These are phyloP conservation scores for Hipparchia sbordonii DNA, from an alignment of 2,888 invertebrate species.

Conservation along the genomic window DNA sequence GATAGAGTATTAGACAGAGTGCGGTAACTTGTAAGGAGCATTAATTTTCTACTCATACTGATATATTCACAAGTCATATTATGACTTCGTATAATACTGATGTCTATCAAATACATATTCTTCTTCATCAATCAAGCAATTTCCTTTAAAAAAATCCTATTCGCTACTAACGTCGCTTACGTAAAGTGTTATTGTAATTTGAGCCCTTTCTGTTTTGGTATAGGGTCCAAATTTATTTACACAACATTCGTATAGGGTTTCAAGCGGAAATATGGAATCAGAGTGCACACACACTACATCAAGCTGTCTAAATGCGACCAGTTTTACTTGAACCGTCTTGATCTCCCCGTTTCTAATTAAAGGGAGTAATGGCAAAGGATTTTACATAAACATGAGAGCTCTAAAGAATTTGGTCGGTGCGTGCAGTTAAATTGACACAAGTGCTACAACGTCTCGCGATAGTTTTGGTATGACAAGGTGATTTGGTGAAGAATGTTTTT, in stretches of 20 bases:
- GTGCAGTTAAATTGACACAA: constrained; percentile 75
- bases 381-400: constrained; percentile 52
- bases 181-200: constrained; percentile 37
- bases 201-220: constrained; percentile 40
- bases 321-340: constrained; percentile 54
- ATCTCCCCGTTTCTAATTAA: constrained; percentile 49
- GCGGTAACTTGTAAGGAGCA: no score
- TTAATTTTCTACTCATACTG: no score
- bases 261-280: constrained; percentile 77
- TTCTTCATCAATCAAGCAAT: constrained; percentile 29
- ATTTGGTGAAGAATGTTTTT: constrained; percentile 38
- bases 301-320: constrained; percentile 62
- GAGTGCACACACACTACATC: constrained; percentile 62
- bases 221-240: constrained; percentile 53
- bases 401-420: constrained; percentile 58
- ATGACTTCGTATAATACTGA: not conserved
- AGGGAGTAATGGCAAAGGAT: constrained; percentile 43
- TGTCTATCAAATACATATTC: constrained; percentile 23
- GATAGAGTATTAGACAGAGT: no score
- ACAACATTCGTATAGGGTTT: constrained; percentile 61
- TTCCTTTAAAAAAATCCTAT: constrained; percentile 46
- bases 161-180: constrained; percentile 41
- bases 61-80: no score
- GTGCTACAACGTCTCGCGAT: constrained; percentile 70
- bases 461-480: constrained; percentile 59